Evolutionary conservation across 2,888 invertebrate species (phyloP), one percentile per base, ranked within the genome.

Genomic region (Leptodirus hochenwartii): DNA sequence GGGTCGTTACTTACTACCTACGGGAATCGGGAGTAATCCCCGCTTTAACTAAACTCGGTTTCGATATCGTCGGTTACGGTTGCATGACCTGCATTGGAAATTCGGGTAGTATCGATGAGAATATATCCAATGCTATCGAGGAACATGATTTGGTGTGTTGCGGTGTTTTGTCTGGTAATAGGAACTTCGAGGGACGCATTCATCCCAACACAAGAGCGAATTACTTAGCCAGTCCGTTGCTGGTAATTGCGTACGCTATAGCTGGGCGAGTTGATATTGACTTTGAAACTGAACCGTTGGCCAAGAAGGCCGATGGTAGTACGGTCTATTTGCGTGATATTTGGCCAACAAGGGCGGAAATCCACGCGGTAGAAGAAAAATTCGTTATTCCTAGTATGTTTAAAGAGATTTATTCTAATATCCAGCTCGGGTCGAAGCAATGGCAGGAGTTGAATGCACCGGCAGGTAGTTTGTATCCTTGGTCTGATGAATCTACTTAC

Each of bases 11-110:
- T 15, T 47, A 47, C 34, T 60, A 59, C 41, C 44, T 59, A 4
- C 61, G 69, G 50, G 90, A 91, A 50, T 90, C 90, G 2, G 93
- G 93, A 0, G 91, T 96, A 2, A 69, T 87, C 10, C 84, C 88
- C 0, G 79, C 77, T 44, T 55, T 96, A 31, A 74, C 79, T 43
- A 62, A 78, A 48, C 61, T 95, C 2, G 95, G 95, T 5, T 98
- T 96, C 52, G 72, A 85, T 50, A 76, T 88, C 27, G 93, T 95
- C 2, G 96, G 96, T n/a, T 98, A 95, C 49, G 96, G 96, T 0
- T 98, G 98, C 53, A 96, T 95, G 95, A 96, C 96, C 0, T 98
- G 98, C 51, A 98, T 98, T 42, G 96, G 96, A 1, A 98, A 98
- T 61, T 88, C 88, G 4, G 96, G 96, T 0, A 91, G 93, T 0